Base-by-base conservation (phyloP, 2,113 vertebrate species). In the Lycocorax pyrrhopterus region DNA sequence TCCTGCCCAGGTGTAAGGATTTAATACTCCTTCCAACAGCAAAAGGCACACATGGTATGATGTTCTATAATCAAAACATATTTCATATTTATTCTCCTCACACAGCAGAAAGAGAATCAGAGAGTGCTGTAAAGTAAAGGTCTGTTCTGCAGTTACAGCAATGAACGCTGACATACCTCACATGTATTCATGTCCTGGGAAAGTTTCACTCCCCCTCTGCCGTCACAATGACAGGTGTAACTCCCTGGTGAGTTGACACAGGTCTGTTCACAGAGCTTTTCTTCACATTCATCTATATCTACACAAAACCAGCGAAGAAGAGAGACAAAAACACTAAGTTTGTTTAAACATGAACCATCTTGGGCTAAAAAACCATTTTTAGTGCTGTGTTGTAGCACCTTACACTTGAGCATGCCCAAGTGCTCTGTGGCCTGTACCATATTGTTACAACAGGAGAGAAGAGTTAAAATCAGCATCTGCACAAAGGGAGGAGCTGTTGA, bases 231-330 rank as follows among this genome's bases (percentile, higher is more conserved):
- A 96, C 99, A 99, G 30, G 96, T 98, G 89, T 99, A 99, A 97
- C 99, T 98, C 77, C 99, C 99, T 0, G 98, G 98, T 8, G 97
- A 98, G 97, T 99, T 99, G 77, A 99, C 97, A 90, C 99, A 99
- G 81, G 98, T 97, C 92, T 99, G 99, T 41, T 98, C 98, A 80
- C 99, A 99, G 51, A 98, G 98, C 7, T 94, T 95, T 33, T 98
- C 92, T 76, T 97, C 94, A 62, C 99, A 99, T 97, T 99, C 99
- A 39, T 99, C 98, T 96, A 99, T 98, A 95, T 99, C 99, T 99
- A 96, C 43, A 64, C 13, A 82, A 39, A 77, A 90, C 12, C 82
- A 93, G 47, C 3, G 16, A 92, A 37, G 19, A 51, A 30, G 32
- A 79, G 71, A 83, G 10, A n/a, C 27, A 60, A 37, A 73, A 53